These are phyloP conservation scores for Hydrochoerus hydrochaeris DNA, from an alignment of 2,113 vertebrate genomes.

Conservation along the genomic window DNA sequence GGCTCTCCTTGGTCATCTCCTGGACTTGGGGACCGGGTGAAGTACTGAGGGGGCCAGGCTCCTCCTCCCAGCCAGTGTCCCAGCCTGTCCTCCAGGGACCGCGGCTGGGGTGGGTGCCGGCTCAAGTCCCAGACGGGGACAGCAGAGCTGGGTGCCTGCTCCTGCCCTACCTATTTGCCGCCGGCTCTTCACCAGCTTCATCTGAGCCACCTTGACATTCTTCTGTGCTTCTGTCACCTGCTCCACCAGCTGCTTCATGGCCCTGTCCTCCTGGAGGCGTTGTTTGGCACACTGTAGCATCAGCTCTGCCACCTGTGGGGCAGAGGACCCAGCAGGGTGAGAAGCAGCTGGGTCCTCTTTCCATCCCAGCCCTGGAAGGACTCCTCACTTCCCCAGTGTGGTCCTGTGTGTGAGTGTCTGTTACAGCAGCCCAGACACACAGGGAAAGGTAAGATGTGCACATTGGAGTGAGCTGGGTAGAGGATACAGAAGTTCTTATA, in stretches of 20 bases:
- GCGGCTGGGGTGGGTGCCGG: neutral
- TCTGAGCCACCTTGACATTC: constrained; percentile 89
- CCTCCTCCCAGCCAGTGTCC: neutral
- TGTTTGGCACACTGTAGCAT: constrained; percentile 87
- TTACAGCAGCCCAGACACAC: neutral
- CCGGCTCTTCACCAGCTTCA: constrained; percentile 89
- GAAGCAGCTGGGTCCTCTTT: neutral
- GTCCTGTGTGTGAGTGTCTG: neutral
- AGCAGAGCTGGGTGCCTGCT: neutral
- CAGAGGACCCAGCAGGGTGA: neutral
- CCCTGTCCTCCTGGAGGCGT: constrained; percentile 88
- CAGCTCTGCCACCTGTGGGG: constrained; percentile 87
- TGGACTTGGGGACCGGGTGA: constrained; percentile 85
- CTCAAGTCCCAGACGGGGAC: rapidly evolving
- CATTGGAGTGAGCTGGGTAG: no score
- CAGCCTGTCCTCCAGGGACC: neutral
- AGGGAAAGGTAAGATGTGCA: neutral
- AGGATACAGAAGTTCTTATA: neutral
- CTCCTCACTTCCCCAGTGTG: neutral
- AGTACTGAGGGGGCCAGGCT: neutral
- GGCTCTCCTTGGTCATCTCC: constrained; percentile 90
- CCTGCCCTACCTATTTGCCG: constrained; percentile 88
- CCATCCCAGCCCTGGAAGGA: rapidly evolving
- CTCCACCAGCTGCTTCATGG: constrained; percentile 89
- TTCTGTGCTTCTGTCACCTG: constrained; percentile 91